Base-by-base conservation (phyloP, 2,888 invertebrate genomes). In the Synanthedon formicaeformis region DNA sequence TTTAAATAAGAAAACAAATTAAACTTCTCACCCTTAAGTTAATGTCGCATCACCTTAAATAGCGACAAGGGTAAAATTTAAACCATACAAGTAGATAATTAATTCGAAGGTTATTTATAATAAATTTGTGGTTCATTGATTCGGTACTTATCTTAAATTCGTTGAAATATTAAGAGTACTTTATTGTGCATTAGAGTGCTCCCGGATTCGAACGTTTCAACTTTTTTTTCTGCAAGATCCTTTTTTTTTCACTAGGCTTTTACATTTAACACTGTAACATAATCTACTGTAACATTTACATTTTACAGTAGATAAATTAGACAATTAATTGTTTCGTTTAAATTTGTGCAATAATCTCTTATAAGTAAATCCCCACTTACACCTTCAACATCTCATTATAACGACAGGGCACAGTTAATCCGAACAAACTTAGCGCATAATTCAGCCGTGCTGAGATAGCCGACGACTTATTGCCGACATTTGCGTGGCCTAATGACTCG, bases 401-500 rank as follows among this genome's bases (percentile, higher is more conserved):
- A 45, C 1, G 45, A 45, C 45, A 13, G 14, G 6, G 45, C 14
- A 4, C 12, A 14, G 6, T 13, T 45, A 45, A 13, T 45, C 45
- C 5, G 45, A n/a, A 18, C 34, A 51, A 65, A 65, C 54, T 66
- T 63, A 50, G 27, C 6, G 50, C 57, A 58, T 65, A 65, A 66
- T 63, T 66, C 65, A 57, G 3, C 23, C 40, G 13, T 45, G 13
- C 51, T 52, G 40, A 62, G 59, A 59, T 63, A 63, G 50, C 50
- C 40, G 11, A 50, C 55, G 55, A 57, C 54, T 64, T 60, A 62
- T 52, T 45, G 51, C 40, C 57, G 59, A 61, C 61, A 48, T 58
- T 65, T 60, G 58, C 55, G 55, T 50, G 55, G 57, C 55, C 60
- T 63, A 58, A 54, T 58, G 62, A 63, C 58, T 63, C 50, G 34